A percentile compares a stretch with the other conserved stretches of the same genome.
phyloP scores from a whole-genome alignment of 2,888 invertebrate genomes.

The Ernsta delagoae region DNA sequence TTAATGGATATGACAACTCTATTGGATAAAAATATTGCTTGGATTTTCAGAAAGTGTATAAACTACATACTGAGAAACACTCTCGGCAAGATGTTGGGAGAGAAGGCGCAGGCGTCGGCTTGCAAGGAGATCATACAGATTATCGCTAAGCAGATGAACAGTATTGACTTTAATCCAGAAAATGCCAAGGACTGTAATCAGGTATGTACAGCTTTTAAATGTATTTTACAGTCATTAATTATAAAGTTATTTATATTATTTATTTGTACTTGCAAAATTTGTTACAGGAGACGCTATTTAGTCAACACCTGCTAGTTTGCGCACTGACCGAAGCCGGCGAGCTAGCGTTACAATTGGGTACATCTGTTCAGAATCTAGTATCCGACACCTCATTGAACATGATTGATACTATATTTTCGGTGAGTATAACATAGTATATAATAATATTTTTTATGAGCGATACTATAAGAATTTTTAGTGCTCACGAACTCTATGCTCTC shows the following conservation, averaged over 20 bases:
- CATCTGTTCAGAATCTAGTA: constrained; percentile 95
- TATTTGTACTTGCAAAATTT: background rate
- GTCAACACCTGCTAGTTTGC: constrained; percentile 96
- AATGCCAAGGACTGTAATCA: constrained; percentile 95
- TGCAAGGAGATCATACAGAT: constrained; percentile 97
- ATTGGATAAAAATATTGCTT: background rate
- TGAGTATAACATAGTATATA: too few relatives aligned
- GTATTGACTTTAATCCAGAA: constrained; percentile 96
- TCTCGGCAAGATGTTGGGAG: constrained; percentile 97
- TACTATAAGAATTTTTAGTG: too few relatives aligned
- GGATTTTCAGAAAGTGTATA: constrained; percentile 92
- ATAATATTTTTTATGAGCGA: too few relatives aligned
- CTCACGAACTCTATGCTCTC: too few relatives aligned
- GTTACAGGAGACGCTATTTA: constrained; percentile 91
- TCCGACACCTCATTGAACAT: too few relatives aligned
- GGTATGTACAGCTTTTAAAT: constrained; percentile 50
- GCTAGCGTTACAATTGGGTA: constrained; percentile 95
- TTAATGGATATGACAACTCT: too few relatives aligned
- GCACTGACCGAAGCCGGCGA: constrained; percentile 97
- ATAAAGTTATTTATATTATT: too few relatives aligned
- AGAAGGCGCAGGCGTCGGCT: constrained; percentile 98
- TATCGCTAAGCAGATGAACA: constrained; percentile 97
- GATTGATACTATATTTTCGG: too few relatives aligned
- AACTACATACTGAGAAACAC: constrained; percentile 97
- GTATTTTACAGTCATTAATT: background rate